Percentiles rank a stretch among this genome's conserved stretches.
These are phyloP conservation scores for Parnassius mnemosyne DNA, from an alignment of 2,888 invertebrate genomes.

Conservation along the genomic window DNA sequence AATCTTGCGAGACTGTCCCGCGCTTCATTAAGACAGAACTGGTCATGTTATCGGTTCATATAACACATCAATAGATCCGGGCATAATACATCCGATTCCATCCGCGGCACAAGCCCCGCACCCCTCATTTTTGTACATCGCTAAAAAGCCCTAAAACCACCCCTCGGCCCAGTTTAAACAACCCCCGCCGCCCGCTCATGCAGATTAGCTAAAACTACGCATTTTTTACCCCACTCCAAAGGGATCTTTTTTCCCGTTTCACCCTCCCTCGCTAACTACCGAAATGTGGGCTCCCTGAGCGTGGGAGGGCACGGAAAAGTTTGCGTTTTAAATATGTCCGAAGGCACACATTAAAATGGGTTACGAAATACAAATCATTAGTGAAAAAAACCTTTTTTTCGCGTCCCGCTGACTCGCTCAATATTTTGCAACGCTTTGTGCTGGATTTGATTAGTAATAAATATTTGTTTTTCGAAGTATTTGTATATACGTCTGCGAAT, in stretches of 20 bases:
- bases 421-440: slow-evolving; percentile 10
- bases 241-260: slow-evolving; percentile 61
- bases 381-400: slow-evolving; percentile 37
- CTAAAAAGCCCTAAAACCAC: slow-evolving; percentile 77
- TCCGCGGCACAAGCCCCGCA: slow-evolving; percentile 53
- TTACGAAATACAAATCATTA: slow-evolving; percentile 73
- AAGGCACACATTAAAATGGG: slow-evolving; percentile 75
- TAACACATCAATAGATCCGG: slow-evolving; percentile 78
- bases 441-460: not conserved
- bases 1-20: slow-evolving; percentile 25
- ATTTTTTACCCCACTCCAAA: slow-evolving; percentile 80
- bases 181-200: slow-evolving; percentile 58
- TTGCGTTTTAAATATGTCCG: slow-evolving; percentile 79
- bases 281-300: slow-evolving; percentile 62
- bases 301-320: slow-evolving; percentile 62
- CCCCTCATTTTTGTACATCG: slow-evolving; percentile 74
- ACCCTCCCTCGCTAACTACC: slow-evolving; percentile 70
- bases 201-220: slow-evolving; percentile 85
- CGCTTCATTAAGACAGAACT: slow-evolving; percentile 30
- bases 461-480: too few relatives aligned
- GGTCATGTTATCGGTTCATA: slow-evolving; percentile 33
- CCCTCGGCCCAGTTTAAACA: slow-evolving; percentile 62
- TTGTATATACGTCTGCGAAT: too few relatives aligned
- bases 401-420: slow-evolving; percentile 7
- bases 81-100: slow-evolving; percentile 76